These are phyloP conservation scores for Lasioglossum oenotherae DNA, from an alignment of 2,888 invertebrate species.

Conservation along the genomic window DNA sequence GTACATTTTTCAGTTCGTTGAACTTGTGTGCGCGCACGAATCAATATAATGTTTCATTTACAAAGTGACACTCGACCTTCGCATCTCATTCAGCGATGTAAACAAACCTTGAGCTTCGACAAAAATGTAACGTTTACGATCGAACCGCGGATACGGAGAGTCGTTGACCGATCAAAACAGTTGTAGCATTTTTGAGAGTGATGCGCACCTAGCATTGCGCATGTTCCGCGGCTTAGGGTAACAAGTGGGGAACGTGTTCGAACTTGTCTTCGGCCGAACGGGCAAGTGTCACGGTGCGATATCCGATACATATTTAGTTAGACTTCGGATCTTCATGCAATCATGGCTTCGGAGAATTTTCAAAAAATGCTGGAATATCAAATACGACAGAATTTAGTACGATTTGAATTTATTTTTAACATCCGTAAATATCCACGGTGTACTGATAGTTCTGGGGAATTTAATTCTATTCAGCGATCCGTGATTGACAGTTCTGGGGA, in stretches of 20 bases:
- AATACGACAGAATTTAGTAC: no score
- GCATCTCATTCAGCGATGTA: not conserved
- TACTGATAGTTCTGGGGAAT: not conserved
- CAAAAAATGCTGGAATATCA: no score
- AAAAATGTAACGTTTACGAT: not conserved
- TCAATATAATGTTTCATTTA: not conserved
- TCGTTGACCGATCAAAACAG: not conserved
- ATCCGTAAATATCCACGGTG: no score
- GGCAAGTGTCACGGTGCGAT: constrained; percentile 19
- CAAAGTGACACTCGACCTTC: not conserved
- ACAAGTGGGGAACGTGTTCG: not conserved
- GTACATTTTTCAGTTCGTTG: not conserved
- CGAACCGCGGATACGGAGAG: not conserved
- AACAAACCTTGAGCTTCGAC: not conserved
- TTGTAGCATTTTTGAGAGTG: not conserved
- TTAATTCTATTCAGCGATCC: no score
- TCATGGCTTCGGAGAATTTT: no score
- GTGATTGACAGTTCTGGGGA: no score
- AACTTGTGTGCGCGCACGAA: not conserved
- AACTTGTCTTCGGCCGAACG: not conserved
- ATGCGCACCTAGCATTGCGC: not conserved
- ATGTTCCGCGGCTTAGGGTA: not conserved
- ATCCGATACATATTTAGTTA: not conserved
- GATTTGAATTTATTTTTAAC: no score
- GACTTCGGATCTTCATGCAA: no score